These are phyloP conservation scores for Drosophila melanogaster DNA, from an alignment of 1,140 invertebrate species.

Conservation along the genomic window Release_6_plus_ISO1_MT NT_033777.3:28248501-28249000, in stretches of 20 bases:
- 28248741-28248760: conserved; percentile 81
- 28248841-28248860: conserved; percentile 78
- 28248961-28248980: conserved; percentile 55
- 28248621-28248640: conserved; percentile 11
- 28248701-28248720: conserved; percentile 3
- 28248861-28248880: conserved; percentile 79
- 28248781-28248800: conserved; percentile 29
- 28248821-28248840: conserved; percentile 67
- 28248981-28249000: conserved; percentile 16
- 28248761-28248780: conserved; percentile 73
- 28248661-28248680: conserved; percentile 80
- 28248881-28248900: conserved; percentile 82
- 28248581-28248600: no score
- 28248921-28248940: conserved; percentile 78
- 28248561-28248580: not conserved
- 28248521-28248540: no score
- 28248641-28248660: conserved; percentile 29
- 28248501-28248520: no score
- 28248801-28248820: conserved; percentile 15
- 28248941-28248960: conserved; percentile 47
- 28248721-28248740: conserved; percentile 60
- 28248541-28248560: not conserved
- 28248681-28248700: conserved; percentile 63
- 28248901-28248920: conserved; percentile 76
- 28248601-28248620: not conserved